Percentiles rank a stretch among this genome's conserved stretches.
These are phyloP conservation scores for Scrobipalpa costella DNA, from an alignment of 2,888 invertebrate species.

Conservation along the genomic window DNA sequence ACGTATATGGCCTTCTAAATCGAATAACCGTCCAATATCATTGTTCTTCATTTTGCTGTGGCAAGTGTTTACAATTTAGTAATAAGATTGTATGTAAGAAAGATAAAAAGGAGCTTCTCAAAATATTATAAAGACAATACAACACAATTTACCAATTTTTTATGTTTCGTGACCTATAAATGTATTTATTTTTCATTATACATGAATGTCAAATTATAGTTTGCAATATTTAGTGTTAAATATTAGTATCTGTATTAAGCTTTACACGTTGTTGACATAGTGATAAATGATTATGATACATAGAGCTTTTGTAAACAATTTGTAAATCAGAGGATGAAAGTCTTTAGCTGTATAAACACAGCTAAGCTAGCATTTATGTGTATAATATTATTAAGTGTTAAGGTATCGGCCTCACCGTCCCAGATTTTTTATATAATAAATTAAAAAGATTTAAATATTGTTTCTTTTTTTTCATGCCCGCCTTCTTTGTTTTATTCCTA, in stretches of 20 bases:
- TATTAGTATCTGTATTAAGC: slow-evolving; percentile 16
- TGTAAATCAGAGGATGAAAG: slow-evolving; percentile 20
- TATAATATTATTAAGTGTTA: slow-evolving; percentile 28
- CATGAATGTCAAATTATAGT: slow-evolving; percentile 15
- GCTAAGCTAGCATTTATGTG: slow-evolving; percentile 36
- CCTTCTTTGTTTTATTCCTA: not conserved
- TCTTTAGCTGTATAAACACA: slow-evolving; percentile 29
- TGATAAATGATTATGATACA: slow-evolving; percentile 19
- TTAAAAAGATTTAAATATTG: not conserved
- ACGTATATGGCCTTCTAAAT: slow-evolving; percentile 46
- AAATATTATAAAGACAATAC: slow-evolving; percentile 10
- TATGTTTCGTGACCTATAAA: not conserved
- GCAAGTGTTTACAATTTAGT: slow-evolving; percentile 39
- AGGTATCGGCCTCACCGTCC: slow-evolving; percentile 23
- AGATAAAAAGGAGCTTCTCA: not conserved
- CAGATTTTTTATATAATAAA: slow-evolving; percentile 25
- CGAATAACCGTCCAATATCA: slow-evolving; percentile 58
- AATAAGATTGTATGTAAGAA: slow-evolving; percentile 30
- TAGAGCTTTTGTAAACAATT: slow-evolving; percentile 20
- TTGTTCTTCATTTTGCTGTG: slow-evolving; percentile 53
- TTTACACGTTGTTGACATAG: slow-evolving; percentile 24
- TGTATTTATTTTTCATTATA: too few species aligned
- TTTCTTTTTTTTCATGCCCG: not conserved
- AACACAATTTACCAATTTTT: slow-evolving; percentile 17
- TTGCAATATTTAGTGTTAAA: slow-evolving; percentile 23